These are phyloP conservation scores for Drosophila atroscutellata DNA, from an alignment of 2,888 invertebrate species.

Conservation along the genomic window DNA sequence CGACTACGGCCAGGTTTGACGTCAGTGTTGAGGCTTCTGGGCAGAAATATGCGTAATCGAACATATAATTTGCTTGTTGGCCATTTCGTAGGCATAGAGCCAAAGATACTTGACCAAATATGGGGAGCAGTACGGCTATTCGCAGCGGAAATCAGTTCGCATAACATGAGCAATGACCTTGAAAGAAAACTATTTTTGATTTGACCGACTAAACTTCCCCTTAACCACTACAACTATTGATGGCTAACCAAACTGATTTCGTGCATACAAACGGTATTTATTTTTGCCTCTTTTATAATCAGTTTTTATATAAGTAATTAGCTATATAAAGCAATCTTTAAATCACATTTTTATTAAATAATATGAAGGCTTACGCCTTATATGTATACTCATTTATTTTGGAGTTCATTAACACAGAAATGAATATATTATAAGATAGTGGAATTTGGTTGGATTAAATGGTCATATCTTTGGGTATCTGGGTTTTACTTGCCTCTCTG, in stretches of 20 bases:
- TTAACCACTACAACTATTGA: neutral
- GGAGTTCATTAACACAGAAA: neutral
- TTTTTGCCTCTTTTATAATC: neutral
- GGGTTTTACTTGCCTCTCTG: neutral
- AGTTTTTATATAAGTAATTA: slow-evolving; percentile 3
- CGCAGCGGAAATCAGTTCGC: slow-evolving; percentile 43
- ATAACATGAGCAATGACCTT: slow-evolving; percentile 34
- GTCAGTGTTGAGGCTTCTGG: slow-evolving; percentile 61
- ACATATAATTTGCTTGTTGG: slow-evolving; percentile 21
- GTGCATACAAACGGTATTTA: neutral
- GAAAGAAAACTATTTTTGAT: slow-evolving; percentile 21
- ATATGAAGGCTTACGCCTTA: neutral
- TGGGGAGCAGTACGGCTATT: slow-evolving; percentile 35
- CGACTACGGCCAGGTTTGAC: slow-evolving; percentile 66
- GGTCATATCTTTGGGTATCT: neutral
- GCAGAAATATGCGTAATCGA: slow-evolving; percentile 26
- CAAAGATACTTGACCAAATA: slow-evolving; percentile 74
- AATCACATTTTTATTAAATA: neutral
- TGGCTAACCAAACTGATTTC: slow-evolving; percentile 12
- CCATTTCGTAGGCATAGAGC: neutral
- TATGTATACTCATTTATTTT: neutral
- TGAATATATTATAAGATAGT: neutral
- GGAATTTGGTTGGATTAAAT: neutral
- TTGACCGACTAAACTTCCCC: neutral
- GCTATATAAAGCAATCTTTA: slow-evolving; percentile 2